phyloP scores from a whole-genome alignment of 2,888 invertebrate genomes.

The Cylindroiulus punctatus region DNA sequence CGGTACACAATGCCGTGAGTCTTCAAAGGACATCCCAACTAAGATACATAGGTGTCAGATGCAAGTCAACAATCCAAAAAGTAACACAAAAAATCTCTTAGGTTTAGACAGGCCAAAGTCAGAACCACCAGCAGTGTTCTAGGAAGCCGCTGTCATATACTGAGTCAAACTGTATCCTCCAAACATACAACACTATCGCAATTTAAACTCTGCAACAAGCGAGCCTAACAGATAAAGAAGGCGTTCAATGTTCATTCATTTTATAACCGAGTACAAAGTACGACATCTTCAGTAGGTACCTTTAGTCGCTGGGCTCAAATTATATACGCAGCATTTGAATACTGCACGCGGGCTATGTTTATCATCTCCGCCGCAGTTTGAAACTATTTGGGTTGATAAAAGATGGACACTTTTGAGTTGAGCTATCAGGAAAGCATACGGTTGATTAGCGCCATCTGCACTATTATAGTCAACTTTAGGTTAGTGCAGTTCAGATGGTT shows the following conservation, averaged over 20 bases:
- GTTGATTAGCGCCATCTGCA: background rate
- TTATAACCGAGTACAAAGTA: background rate
- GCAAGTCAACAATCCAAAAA: background rate
- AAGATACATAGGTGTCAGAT: background rate
- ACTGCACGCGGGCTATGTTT: background rate
- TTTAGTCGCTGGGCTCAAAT: slow-evolving; percentile 5
- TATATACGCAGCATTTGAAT: background rate
- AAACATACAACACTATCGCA: background rate
- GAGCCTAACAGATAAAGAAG: slow-evolving; percentile 9
- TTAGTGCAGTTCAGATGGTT: no score
- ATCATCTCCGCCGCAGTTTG: background rate
- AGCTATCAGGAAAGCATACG: background rate
- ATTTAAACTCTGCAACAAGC: background rate
- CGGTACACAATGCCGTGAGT: background rate
- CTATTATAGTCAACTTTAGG: background rate
- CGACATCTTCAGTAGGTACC: background rate
- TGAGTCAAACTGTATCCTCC: background rate
- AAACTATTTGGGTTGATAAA: background rate
- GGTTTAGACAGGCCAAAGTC: background rate
- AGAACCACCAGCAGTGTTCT: background rate
- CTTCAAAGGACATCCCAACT: background rate
- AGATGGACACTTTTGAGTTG: no score
- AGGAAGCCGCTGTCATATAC: background rate
- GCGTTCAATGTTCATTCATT: slow-evolving; percentile 40
- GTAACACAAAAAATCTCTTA: background rate